Conservation (phyloP, 2,113 vertebrate genomes). For the Haplochromis vanheusdeni region DNA sequence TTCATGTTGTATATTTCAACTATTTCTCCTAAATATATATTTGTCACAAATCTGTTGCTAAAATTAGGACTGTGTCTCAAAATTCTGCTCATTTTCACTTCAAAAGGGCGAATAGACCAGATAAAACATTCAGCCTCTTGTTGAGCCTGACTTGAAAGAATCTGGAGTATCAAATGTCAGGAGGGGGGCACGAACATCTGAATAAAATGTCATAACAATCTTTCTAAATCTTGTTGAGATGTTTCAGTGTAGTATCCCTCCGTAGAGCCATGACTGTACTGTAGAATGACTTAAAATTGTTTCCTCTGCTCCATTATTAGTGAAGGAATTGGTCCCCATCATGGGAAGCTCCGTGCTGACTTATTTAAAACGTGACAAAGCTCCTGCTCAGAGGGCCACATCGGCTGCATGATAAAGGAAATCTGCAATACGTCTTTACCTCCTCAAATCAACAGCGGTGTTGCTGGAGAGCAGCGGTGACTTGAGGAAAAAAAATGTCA, state of each 20-base stretch:
- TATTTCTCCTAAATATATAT: background rate
- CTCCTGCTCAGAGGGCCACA: background rate
- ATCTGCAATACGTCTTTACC: background rate
- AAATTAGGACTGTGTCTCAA: background rate
- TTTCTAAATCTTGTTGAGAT: background rate
- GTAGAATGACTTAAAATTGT: background rate
- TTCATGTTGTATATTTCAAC: background rate
- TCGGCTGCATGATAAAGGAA: background rate
- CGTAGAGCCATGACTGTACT: background rate
- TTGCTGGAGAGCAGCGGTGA: background rate
- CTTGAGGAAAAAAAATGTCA: slow-evolving; percentile 3
- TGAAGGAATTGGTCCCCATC: background rate
- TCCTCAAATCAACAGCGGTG: background rate
- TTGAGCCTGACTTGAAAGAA: background rate
- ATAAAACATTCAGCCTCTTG: background rate
- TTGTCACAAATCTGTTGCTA: background rate
- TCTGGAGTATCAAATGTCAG: background rate
- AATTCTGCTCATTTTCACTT: background rate
- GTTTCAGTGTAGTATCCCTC: background rate
- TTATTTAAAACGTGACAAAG: background rate
- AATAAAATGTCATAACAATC: background rate
- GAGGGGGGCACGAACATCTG: background rate
- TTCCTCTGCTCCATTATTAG: background rate
- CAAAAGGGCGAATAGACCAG: background rate
- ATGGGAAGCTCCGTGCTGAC: background rate